Base-by-base conservation (phyloP, 2,888 invertebrate species). In the Philereme vetulata region DNA sequence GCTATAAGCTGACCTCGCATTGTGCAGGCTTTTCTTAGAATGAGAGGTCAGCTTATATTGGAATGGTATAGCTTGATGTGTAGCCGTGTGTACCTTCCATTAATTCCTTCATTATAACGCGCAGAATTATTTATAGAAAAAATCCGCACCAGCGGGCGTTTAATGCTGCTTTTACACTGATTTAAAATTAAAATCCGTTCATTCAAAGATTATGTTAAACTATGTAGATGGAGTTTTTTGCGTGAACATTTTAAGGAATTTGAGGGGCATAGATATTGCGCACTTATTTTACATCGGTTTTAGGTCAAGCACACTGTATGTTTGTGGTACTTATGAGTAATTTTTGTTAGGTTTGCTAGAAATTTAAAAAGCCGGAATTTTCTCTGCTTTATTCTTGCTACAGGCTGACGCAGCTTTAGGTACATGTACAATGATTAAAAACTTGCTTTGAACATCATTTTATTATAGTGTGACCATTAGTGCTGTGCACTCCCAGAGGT, bases 151-250 rank as follows among this genome's bases (percentile, higher is more conserved):
- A 54, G 56, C 52, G 66, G 66, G 76, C 73, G 70, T 77, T 77
- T 78, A 79, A 80, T 74, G 75, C 76, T 71, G 71, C 79, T 78
- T 82, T 81, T 75, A 74, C 68, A 73, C 72, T 74, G 80, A 88
- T 88, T 88, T 88, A 78, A 88, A 87, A 85, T 89, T 86, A 85
- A 89, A 89, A 88, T 87, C 78, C 73, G 74, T 81, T 81, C 76
- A 86, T 85, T 85, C 82, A 82, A 81, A 88, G 85, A 85, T 83
- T 86, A 89, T 89, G 88, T 74, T 82, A 88, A 89, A 74, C 81
- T 84, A 90, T 90, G 86, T 76, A 86, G 81, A 90, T 88, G 75
- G 76, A 72, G 75, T 78, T 79, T 86, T 84, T 84, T 82, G 79
- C 72, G 71, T 70, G 74, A 76, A 76, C 75, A 75, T 77, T 80